A percentile compares a stretch with the other conserved stretches of the same genome.
phyloP scores from a whole-genome alignment of 1,140 invertebrate species.

The Drosophila jambulina region DNA sequence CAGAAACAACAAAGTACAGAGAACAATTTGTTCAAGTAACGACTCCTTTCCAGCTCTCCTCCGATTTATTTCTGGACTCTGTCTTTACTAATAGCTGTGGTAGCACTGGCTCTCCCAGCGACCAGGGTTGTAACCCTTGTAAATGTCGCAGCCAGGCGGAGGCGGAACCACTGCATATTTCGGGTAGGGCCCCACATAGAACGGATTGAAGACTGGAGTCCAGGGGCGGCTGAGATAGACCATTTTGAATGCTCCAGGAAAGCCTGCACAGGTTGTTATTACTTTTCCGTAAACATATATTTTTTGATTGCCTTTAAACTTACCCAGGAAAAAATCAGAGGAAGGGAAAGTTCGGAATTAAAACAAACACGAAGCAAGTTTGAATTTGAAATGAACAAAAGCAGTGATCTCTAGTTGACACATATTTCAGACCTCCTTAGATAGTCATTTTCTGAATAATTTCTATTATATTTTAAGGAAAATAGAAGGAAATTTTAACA shows the following conservation, averaged over 20 bases:
- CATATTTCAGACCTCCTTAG: not conserved
- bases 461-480: not conserved
- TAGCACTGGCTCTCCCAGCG: constrained; percentile 36
- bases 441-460: not conserved
- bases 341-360: not conserved
- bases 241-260: constrained; percentile 31
- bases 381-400: not conserved
- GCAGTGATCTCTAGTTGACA: not conserved
- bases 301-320: not conserved
- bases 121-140: constrained; percentile 45
- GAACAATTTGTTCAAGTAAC: not conserved
- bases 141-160: constrained; percentile 47
- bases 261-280: not conserved
- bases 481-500: not conserved
- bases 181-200: constrained; percentile 60
- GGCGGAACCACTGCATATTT: constrained; percentile 25
- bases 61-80: not conserved
- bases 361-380: not conserved
- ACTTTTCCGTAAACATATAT: not conserved
- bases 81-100: constrained; percentile 1
- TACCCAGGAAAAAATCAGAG: constrained; percentile 3
- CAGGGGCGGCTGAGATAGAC: not conserved
- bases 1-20: no score
- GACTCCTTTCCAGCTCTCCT: not conserved
- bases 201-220: constrained; percentile 44